phyloP scores from a whole-genome alignment of 2,888 invertebrate species.

The Brenthis daphne region DNA sequence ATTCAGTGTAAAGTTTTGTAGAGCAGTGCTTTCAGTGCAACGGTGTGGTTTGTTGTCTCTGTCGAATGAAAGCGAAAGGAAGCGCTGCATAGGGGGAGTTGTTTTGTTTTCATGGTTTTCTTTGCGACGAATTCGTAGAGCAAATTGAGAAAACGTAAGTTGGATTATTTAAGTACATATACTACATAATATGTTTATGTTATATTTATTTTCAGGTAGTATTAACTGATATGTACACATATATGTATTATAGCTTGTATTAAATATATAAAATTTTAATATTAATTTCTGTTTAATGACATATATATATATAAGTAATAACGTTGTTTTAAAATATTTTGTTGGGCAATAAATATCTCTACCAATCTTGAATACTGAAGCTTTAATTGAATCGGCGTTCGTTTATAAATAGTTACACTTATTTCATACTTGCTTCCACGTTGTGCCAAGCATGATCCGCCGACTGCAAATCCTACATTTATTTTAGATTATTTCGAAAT shows the following conservation, averaged over 20 bases:
- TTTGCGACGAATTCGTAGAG: constrained; percentile 61
- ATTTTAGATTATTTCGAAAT: constrained; percentile 31
- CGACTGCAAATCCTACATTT: constrained; percentile 34
- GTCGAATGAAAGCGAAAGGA: constrained; percentile 74
- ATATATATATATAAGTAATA: background rate
- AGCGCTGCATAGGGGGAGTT: constrained; percentile 62
- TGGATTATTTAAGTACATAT: constrained; percentile 41
- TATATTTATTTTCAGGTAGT: no score
- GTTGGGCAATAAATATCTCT: background rate
- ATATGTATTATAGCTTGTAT: background rate
- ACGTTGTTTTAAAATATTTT: background rate
- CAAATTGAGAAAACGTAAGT: constrained; percentile 72
- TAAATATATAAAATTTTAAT: background rate
- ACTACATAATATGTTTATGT: background rate
- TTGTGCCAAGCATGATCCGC: constrained; percentile 53
- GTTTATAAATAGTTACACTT: constrained; percentile 72
- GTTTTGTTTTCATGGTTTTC: constrained; percentile 74
- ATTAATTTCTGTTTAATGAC: no score
- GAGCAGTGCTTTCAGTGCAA: constrained; percentile 76
- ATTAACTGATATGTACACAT: no score
- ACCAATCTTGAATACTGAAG: constrained; percentile 42
- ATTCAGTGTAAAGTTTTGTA: constrained; percentile 65
- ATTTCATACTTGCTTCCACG: constrained; percentile 61
- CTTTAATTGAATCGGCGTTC: constrained; percentile 65
- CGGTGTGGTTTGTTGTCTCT: constrained; percentile 69